Evolutionary conservation across 1,140 invertebrate genomes (phyloP).

Genomic region (Drosophila subobscura): DNA sequence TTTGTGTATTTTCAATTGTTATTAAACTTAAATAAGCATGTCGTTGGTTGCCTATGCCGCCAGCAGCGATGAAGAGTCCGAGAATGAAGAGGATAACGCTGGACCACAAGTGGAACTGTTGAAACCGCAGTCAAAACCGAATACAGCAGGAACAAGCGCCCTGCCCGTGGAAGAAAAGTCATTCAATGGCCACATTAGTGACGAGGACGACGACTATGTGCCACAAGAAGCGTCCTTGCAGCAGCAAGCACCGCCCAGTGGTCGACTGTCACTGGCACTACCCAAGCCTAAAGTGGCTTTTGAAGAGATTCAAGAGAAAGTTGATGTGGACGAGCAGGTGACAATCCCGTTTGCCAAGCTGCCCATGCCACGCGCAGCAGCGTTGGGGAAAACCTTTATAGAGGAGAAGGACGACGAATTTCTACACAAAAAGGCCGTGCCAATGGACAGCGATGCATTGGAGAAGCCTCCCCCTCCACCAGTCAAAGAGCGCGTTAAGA

Average conservation of each 20-base stretch:
- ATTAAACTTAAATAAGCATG: constrained; percentile 41
- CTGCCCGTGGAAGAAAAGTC: neutral
- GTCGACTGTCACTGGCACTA: constrained; percentile 33
- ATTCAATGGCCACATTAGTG: constrained; percentile 69
- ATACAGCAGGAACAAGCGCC: neutral
- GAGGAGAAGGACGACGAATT: constrained; percentile 86
- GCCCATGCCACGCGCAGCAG: constrained; percentile 52
- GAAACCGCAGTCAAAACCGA: constrained; percentile 9
- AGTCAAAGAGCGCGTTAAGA: constrained; percentile 72
- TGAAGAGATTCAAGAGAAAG: constrained; percentile 4
- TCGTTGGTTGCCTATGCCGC: constrained; percentile 81
- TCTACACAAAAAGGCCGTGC: constrained; percentile 85
- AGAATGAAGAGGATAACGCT: constrained; percentile 42
- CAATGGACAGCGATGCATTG: constrained; percentile 27
- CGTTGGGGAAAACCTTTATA: constrained; percentile 32
- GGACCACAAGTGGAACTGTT: constrained; percentile 32
- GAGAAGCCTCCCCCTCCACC: constrained; percentile 61
- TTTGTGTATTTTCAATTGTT: constrained; percentile 2
- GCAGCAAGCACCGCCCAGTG: constrained; percentile 20
- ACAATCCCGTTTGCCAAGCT: constrained; percentile 64
- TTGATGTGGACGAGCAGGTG: constrained; percentile 42
- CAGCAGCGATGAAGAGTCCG: constrained; percentile 76
- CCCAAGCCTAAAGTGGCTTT: constrained; percentile 64
- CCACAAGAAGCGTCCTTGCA: constrained; percentile 62
- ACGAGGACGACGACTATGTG: constrained; percentile 73